These are phyloP conservation scores for Acleris laterana DNA, from an alignment of 2,888 invertebrate genomes.

Conservation along the genomic window DNA sequence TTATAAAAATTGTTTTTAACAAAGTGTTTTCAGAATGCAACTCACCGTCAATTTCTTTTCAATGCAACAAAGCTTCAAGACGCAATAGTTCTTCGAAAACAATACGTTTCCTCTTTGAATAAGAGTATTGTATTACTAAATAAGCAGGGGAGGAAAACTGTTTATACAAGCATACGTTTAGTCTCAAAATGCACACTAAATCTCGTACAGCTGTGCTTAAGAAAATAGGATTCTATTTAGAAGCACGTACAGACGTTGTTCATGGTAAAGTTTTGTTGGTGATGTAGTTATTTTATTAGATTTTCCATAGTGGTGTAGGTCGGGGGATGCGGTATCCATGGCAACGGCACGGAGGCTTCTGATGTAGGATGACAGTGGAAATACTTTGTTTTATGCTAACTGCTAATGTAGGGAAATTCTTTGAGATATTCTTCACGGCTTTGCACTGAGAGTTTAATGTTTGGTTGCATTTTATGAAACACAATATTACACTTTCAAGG, in stretches of 20 bases:
- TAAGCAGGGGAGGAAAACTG: slow-evolving; percentile 60
- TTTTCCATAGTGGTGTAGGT: slow-evolving; percentile 54
- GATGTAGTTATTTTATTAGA: slow-evolving; percentile 61
- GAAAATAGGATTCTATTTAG: slow-evolving; percentile 36
- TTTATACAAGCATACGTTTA: slow-evolving; percentile 54
- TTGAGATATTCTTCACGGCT: slow-evolving; percentile 28
- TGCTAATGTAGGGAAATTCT: slow-evolving; percentile 35
- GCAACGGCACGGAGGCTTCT: slow-evolving; percentile 60
- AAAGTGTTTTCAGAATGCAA: slow-evolving; percentile 5
- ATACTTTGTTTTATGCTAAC: slow-evolving; percentile 36
- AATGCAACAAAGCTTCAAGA: slow-evolving; percentile 19
- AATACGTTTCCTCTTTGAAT: slow-evolving; percentile 34
- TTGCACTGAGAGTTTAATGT: slow-evolving; percentile 20
- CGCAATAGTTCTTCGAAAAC: slow-evolving; percentile 28
- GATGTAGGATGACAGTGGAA: slow-evolving; percentile 33
- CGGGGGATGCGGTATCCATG: slow-evolving; percentile 63
- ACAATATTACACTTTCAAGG: too few species aligned
- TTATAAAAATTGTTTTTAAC: too few species aligned
- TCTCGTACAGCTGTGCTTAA: slow-evolving; percentile 24
- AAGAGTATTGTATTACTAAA: slow-evolving; percentile 62
- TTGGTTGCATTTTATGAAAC: slow-evolving; percentile 8
- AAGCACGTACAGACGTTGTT: slow-evolving; percentile 29
- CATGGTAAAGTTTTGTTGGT: slow-evolving; percentile 32
- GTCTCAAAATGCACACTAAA: slow-evolving; percentile 45
- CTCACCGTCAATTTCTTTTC: slow-evolving; percentile 20